Evolutionary conservation across 1,140 invertebrate genomes (phyloP).

Genomic region (Drosophila albomicans): DNA sequence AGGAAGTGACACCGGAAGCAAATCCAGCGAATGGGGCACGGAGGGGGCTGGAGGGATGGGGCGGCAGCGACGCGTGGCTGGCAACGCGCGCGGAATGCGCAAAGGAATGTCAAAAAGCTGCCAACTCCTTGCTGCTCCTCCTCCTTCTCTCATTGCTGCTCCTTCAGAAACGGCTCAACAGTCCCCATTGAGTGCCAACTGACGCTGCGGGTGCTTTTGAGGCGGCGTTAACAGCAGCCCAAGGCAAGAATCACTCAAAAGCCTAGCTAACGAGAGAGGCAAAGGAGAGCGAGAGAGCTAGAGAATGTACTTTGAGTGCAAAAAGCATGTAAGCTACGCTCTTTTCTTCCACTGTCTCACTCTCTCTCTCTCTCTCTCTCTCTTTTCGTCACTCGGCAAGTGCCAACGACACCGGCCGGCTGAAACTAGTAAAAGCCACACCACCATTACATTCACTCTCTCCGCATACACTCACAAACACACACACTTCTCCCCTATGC

Average conservation of each 20-base stretch:
- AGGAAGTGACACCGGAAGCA: slow-evolving; percentile 80
- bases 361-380: slow-evolving; percentile 15
- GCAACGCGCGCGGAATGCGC: slow-evolving; percentile 63
- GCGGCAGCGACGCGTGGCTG: slow-evolving; percentile 46
- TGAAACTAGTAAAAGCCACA: slow-evolving; percentile 76
- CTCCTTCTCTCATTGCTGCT: no score
- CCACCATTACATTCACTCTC: slow-evolving; percentile 14
- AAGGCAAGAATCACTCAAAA: slow-evolving; percentile 52
- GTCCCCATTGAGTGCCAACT: slow-evolving; percentile 37
- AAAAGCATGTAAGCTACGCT: slow-evolving; percentile 6
- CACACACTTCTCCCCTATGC: not conserved
- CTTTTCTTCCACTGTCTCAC: slow-evolving; percentile 17
- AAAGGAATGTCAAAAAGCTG: slow-evolving; percentile 63
- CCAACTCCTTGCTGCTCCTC: slow-evolving; percentile 11
- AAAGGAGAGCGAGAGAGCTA: slow-evolving; percentile 1
- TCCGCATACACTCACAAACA: not conserved
- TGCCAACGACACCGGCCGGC: slow-evolving; percentile 80
- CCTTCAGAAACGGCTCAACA: not conserved
- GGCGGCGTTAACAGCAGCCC: slow-evolving; percentile 42
- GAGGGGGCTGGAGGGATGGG: slow-evolving; percentile 1
- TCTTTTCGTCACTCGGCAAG: slow-evolving; percentile 16
- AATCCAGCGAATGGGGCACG: slow-evolving; percentile 12
- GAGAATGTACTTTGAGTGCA: slow-evolving; percentile 37
- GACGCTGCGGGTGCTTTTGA: slow-evolving; percentile 35
- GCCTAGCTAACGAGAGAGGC: not conserved